phyloP scores from a whole-genome alignment of 2,113 vertebrate species.

The Neodontobutis hainanensis region DNA sequence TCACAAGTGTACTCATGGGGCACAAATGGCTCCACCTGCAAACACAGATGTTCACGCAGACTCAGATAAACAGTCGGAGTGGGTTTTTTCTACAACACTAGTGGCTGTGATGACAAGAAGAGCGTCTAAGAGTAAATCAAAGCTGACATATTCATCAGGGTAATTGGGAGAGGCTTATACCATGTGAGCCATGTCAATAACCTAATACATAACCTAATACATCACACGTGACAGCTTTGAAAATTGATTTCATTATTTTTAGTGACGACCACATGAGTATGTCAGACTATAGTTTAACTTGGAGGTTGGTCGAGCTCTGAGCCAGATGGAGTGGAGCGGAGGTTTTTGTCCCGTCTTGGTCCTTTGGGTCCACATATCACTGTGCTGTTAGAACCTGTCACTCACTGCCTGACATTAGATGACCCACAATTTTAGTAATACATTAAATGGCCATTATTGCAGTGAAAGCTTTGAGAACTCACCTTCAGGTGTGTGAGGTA shows the following conservation, averaged over 20 bases:
- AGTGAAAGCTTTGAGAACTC: not conserved
- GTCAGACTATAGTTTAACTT: slow-evolving; percentile 48
- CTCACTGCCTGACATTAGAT: slow-evolving; percentile 17
- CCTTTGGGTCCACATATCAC: slow-evolving; percentile 2
- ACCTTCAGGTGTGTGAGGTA: not conserved
- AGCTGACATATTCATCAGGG: slow-evolving; percentile 72
- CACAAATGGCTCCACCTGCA: slow-evolving; percentile 93
- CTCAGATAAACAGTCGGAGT: slow-evolving; percentile 7
- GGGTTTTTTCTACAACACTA: not conserved
- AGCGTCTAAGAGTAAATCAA: slow-evolving; percentile 68
- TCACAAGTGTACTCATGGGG: slow-evolving; percentile 95
- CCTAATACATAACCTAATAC: too few species aligned
- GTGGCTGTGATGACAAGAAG: slow-evolving; percentile 50
- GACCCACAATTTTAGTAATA: not conserved
- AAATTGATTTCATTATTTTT: slow-evolving; percentile 69
- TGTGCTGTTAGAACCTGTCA: slow-evolving; percentile 6
- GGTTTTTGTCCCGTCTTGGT: not conserved
- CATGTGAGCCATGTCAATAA: slow-evolving; percentile 63
- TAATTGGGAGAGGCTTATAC: slow-evolving; percentile 70
- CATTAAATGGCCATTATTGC: not conserved
- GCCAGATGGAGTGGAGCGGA: not conserved
- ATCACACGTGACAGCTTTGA: slow-evolving; percentile 61
- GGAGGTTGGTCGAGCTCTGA: slow-evolving; percentile 3
- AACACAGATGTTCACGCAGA: slow-evolving; percentile 46
- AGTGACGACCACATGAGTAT: slow-evolving; percentile 49